Base-by-base conservation (phyloP, 2,113 vertebrate genomes). In the Turdus rufiventris region DNA sequence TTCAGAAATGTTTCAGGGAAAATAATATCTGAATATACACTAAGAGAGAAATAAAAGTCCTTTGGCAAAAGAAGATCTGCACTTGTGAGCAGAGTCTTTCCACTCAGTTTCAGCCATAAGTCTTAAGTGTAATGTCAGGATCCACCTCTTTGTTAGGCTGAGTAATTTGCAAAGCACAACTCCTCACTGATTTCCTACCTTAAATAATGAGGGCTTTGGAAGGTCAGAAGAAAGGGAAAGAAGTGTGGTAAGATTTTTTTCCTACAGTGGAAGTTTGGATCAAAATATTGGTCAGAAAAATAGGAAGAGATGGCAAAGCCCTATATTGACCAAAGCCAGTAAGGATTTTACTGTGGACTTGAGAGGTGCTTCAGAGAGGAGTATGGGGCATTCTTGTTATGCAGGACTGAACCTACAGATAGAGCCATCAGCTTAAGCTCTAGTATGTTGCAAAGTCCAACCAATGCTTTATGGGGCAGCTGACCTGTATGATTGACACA, bases 1-100 rank as follows among this genome's bases (percentile, higher is more conserved):
- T 89, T 92, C 45, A 57, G 74, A 54, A 78, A 91, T 70, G 6
- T 62, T 68, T 83, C 48, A 61, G n/a, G 42, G 67, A 85, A 80
- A 67, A 18, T 7, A 54, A 25, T 12, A n/a, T 28, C 21, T 47
- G 29, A 58, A 11, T 34, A 24, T 65, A 54, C 26, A 50, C 9
- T 40, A 45, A 23, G 26, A 88, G 25, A 50, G 29, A 88, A 87
- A 77, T 26, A 36, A 60, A 81, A 67, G 25, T 50, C 6, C 9
- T 88, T 43, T 65, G 54, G 48, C n/a, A 82, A 50, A 89, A 57
- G 60, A 71, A 18, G 14, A 38, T 19, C 19, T 4, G 0, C 3
- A 4, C 21, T 78, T 53, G 25, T 75, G 45, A 71, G 36, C 11
- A 9, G 17, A 88, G 13, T 48, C 31, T 66, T 77, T 77, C 50